A percentile compares a stretch with the other conserved stretches of the same genome.
Evolutionary conservation across 1,140 invertebrate genomes (phyloP).

Genomic region (Drosophila sucinea): DNA sequence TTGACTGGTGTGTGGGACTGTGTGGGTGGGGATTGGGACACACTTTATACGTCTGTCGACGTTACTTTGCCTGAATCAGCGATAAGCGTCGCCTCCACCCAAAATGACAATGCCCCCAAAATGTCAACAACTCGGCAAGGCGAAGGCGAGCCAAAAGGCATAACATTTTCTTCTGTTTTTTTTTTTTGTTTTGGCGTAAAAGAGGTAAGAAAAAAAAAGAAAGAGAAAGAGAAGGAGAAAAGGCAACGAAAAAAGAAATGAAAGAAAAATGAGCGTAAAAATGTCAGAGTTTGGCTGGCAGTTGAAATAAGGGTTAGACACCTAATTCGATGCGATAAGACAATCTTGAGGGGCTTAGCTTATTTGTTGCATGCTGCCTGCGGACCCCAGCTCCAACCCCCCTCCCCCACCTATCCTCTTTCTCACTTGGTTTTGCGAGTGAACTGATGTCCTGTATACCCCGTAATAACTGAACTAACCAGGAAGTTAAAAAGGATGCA

Average conservation of each 20-base stretch:
- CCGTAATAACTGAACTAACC: neutral
- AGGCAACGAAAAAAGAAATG: neutral
- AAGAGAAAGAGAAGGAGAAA: neutral
- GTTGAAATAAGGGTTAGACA: constrained; percentile 64
- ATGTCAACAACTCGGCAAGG: constrained; percentile 49
- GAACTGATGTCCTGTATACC: neutral
- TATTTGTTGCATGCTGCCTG: constrained; percentile 56
- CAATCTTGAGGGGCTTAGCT: constrained; percentile 57
- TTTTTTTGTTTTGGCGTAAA: constrained; percentile 5
- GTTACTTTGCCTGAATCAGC: constrained; percentile 41
- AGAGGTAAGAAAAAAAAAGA: constrained; percentile 14
- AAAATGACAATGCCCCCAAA: constrained; percentile 51
- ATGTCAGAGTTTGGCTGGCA: constrained; percentile 48
- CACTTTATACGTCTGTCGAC: constrained; percentile 33
- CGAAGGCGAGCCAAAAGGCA: constrained; percentile 12
- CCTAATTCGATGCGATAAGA: constrained; percentile 63
- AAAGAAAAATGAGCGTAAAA: constrained; percentile 48
- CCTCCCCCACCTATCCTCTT: neutral
- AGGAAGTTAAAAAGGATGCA: neutral
- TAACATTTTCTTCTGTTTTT: neutral
- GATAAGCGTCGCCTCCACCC: constrained; percentile 46
- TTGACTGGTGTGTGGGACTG: neutral
- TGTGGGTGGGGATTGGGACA: neutral
- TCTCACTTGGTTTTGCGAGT: neutral
- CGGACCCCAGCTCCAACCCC: neutral